phyloP scores from a whole-genome alignment of 2,113 vertebrate genomes.

The Platysternon megacephalum region DNA sequence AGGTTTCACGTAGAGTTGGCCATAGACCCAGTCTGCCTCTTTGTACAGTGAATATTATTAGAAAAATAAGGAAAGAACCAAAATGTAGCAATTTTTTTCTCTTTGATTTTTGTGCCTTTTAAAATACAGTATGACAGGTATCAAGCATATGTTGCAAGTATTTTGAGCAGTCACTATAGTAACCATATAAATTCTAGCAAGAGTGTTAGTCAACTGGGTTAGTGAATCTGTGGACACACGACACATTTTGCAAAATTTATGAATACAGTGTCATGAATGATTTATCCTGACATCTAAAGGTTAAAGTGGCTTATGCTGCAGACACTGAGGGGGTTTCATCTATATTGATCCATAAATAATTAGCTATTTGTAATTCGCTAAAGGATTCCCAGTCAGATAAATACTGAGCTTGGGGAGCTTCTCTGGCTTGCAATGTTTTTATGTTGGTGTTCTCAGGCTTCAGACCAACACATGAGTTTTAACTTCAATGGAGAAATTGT shows the following conservation, averaged over 20 bases:
- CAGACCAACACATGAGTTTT: neutral
- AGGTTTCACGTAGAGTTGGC: neutral
- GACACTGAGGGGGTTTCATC: constrained; percentile 18
- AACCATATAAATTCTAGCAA: constrained; percentile 48
- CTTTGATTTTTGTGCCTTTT: neutral
- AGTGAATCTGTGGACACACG: constrained; percentile 45
- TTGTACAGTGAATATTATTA: neutral
- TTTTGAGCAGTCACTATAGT: constrained; percentile 64
- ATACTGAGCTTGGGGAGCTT: neutral
- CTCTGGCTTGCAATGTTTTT: neutral
- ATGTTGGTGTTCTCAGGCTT: neutral
- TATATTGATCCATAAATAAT: constrained; percentile 45
- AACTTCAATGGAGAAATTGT: neutral
- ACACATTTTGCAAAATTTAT: constrained; percentile 58
- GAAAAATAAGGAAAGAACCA: neutral
- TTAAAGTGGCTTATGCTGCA: constrained; percentile 12
- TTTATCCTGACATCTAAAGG: constrained; percentile 54
- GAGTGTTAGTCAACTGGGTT: constrained; percentile 39
- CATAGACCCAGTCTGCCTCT: neutral
- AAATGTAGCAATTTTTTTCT: neutral
- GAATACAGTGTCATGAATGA: constrained; percentile 43
- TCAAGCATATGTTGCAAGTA: neutral
- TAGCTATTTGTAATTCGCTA: constrained; percentile 56
- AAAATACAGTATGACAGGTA: neutral
- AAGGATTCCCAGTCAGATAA: constrained; percentile 22